A percentile compares a stretch with the other conserved stretches of the same genome.
phyloP scores from a whole-genome alignment of 1,140 invertebrate genomes.

The Hesperophylax magnus region DNA sequence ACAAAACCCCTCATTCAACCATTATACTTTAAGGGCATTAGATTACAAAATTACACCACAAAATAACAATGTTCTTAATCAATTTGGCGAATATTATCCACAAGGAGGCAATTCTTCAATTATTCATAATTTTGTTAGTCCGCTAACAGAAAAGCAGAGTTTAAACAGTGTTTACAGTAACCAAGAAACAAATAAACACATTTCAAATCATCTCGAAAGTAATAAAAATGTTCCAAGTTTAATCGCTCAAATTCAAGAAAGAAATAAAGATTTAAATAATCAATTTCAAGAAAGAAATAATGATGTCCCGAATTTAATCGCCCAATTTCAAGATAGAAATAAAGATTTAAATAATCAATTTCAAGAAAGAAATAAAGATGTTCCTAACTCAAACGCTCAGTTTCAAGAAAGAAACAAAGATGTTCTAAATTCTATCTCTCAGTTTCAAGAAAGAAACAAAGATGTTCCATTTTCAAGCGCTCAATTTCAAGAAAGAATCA shows the following conservation, averaged over 20 bases:
- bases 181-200: not conserved
- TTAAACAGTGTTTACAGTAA: not conserved
- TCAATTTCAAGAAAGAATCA: not conserved
- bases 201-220: not conserved
- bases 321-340: not conserved
- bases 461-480: not conserved
- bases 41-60: slow-evolving; percentile 11
- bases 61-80: not conserved
- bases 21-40: not conserved
- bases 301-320: not conserved
- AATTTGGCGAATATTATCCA: slow-evolving; percentile 13
- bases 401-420: not conserved
- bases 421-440: not conserved
- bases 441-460: not conserved
- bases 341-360: not conserved
- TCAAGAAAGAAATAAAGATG: not conserved
- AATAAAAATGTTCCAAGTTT: not conserved
- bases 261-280: not conserved
- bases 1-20: not conserved
- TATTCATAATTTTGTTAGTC: not conserved
- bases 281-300: too few relatives aligned
- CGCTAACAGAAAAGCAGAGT: not conserved
- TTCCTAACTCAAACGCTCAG: not conserved
- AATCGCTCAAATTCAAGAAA: not conserved
- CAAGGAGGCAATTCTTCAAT: not conserved